A percentile compares a stretch with the other conserved stretches of the same genome.
Conservation (phyloP, 1,140 invertebrate genomes). For the Nephila pilipes region DNA sequence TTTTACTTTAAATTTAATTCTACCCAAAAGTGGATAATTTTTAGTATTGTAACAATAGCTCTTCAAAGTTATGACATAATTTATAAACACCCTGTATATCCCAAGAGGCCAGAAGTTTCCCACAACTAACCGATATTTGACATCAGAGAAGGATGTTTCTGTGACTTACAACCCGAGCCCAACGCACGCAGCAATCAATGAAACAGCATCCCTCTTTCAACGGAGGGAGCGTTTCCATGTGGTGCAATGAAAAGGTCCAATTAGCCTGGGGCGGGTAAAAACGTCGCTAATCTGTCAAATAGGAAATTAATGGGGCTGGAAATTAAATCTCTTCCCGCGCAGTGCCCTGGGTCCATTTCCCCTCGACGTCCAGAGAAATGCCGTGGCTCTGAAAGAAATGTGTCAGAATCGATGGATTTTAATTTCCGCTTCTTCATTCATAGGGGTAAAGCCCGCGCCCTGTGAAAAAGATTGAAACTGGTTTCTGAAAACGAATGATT, state of each 20-base stretch:
- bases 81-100: too few species aligned
- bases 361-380: not conserved
- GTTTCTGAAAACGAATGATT: not conserved
- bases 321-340: not conserved
- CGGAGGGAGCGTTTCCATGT: too few species aligned
- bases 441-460: too few species aligned
- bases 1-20: too few species aligned
- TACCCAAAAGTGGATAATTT: too few species aligned
- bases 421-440: not conserved
- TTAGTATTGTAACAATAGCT: too few species aligned
- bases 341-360: not conserved
- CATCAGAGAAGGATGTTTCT: too few species aligned
- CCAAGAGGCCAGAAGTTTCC: too few species aligned
- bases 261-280: not conserved
- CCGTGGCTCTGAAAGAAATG: not conserved
- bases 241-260: not conserved
- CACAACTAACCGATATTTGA: too few species aligned
- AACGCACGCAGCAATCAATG: too few species aligned
- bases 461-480: not conserved
- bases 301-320: not conserved
- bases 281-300: not conserved
- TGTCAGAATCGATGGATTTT: conserved; percentile 23
- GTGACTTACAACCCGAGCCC: too few species aligned
- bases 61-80: too few species aligned
- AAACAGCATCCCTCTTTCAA: not conserved